phyloP scores from a whole-genome alignment of 2,113 vertebrate species.

The Pantherophis guttatus region DNA sequence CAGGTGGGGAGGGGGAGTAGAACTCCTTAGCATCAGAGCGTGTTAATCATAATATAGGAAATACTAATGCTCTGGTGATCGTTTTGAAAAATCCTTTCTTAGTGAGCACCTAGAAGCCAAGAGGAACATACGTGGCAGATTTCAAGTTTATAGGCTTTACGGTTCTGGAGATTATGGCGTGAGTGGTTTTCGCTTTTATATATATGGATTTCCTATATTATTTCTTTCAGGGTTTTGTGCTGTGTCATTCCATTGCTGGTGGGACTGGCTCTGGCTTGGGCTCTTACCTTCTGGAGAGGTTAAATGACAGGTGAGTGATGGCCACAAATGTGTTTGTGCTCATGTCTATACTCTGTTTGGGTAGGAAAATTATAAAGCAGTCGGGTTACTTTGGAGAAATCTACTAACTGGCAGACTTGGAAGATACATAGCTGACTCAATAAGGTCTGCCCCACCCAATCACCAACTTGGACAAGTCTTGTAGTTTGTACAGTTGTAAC shows the following conservation, averaged over 20 bases:
- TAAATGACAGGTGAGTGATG: conserved; percentile 88
- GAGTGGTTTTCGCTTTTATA: too few relatives aligned
- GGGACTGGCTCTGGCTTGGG: conserved; percentile 95
- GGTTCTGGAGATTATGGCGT: too few relatives aligned
- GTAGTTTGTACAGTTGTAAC: not conserved
- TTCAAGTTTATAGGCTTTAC: too few relatives aligned
- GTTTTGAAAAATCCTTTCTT: too few relatives aligned
- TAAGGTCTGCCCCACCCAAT: conserved; percentile 43
- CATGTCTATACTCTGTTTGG: not conserved
- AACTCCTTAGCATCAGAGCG: too few relatives aligned
- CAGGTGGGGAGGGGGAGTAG: too few relatives aligned
- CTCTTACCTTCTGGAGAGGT: conserved; percentile 93
- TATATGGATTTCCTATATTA: not conserved
- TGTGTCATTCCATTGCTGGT: conserved; percentile 97
- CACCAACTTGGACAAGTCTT: conserved; percentile 42
- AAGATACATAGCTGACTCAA: conserved; percentile 53
- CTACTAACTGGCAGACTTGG: not conserved
- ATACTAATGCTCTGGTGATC: too few relatives aligned
- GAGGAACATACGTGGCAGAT: too few relatives aligned
- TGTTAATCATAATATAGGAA: too few relatives aligned
- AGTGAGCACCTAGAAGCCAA: too few relatives aligned
- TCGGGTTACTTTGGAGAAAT: not conserved
- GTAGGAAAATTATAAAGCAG: not conserved
- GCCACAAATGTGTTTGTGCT: not conserved
- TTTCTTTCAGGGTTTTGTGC: conserved; percentile 85